Percentiles rank a stretch among this genome's conserved stretches.
Evolutionary conservation across 2,888 invertebrate species (phyloP).

Genomic region (Anthophora plumipes): DNA sequence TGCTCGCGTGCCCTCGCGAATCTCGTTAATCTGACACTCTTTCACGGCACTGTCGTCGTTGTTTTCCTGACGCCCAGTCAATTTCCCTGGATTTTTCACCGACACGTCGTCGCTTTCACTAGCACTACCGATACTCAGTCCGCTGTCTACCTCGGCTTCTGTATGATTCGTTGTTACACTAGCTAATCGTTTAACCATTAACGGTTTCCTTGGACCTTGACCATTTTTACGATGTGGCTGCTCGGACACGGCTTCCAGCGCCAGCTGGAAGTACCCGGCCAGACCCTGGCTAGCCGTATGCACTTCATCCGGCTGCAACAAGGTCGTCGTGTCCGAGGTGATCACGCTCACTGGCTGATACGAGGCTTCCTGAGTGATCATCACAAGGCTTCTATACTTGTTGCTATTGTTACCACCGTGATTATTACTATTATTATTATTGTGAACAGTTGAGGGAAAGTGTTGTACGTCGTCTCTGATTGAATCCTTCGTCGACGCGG

Average conservation of each 20-base stretch:
- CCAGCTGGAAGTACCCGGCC: slow-evolving; percentile 84
- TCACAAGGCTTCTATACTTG: slow-evolving; percentile 93
- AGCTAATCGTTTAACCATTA: slow-evolving; percentile 78
- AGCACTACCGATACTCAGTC: slow-evolving; percentile 81
- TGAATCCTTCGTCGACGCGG: slow-evolving; percentile 85
- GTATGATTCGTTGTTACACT: slow-evolving; percentile 53
- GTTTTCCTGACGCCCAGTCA: slow-evolving; percentile 47
- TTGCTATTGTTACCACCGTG: slow-evolving; percentile 43
- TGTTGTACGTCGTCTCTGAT: slow-evolving; percentile 62
- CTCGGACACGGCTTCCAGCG: slow-evolving; percentile 82
- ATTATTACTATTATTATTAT: slow-evolving; percentile 45
- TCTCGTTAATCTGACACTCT: slow-evolving; percentile 59
- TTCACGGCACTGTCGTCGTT: slow-evolving; percentile 61
- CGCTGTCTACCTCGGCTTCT: slow-evolving; percentile 80
- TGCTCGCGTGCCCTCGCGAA: slow-evolving; percentile 58
- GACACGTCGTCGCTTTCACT: slow-evolving; percentile 83
- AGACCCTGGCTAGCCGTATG: slow-evolving; percentile 87
- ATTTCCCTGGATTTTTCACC: slow-evolving; percentile 74
- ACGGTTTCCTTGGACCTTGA: slow-evolving; percentile 77
- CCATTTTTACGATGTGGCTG: slow-evolving; percentile 73
- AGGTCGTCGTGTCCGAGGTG: slow-evolving; percentile 91
- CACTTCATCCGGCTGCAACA: slow-evolving; percentile 86
- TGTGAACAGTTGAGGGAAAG: slow-evolving; percentile 47
- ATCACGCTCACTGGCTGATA: slow-evolving; percentile 89
- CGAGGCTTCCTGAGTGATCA: slow-evolving; percentile 92